Evolutionary conservation across 2,113 vertebrate genomes (phyloP), one percentile per base, ranked within the genome.

Genomic region (Gambusia affinis): DNA sequence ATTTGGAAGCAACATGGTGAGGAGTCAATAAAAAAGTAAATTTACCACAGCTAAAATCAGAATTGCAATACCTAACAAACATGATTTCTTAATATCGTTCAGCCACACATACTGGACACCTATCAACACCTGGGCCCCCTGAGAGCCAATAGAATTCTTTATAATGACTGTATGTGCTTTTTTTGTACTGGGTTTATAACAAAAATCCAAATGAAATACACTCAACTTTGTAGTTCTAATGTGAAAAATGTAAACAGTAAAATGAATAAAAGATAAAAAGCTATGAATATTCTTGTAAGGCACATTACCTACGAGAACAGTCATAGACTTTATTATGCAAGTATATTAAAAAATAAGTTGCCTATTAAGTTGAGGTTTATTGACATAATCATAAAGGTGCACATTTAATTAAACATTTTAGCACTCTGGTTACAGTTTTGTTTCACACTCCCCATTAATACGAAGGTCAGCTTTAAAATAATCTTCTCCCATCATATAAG

Each of bases 361-460:
- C 39, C 47, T 37, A 51, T 37, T 60, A 60, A 27, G 44, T 63
- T 73, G 17, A 44, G 66, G 62, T 65, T 75, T 8, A 39, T 37
- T 61, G 24, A 75, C 67, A 62, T 29, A 4, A 57, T 27, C 62
- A 60, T 29, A 60, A 31, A 68, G 27, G 57, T 61, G 51, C 66
- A 51, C 28, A 66, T 33, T 62, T 47, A 62, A 72, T 67, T 12
- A 54, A n/a, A 60, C 0, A 19, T 70, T 75, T 67, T 61, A 68
- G 22, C 12, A 70, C 22, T 24, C 19, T 33, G 65, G 35, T 33
- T 4, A 44, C 19, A 31, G 11, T 10, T 27, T 22, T 5, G 1
- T 39, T 60, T 67, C 44, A 65, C n/a, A 65, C 5, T 11, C 33
- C 10, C 8, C 10, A 4, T 28, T 27, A 3, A 64, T 15, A 39